Evolutionary conservation across 2,113 vertebrate species (phyloP).

Genomic region (Monarcha castaneiventris): DNA sequence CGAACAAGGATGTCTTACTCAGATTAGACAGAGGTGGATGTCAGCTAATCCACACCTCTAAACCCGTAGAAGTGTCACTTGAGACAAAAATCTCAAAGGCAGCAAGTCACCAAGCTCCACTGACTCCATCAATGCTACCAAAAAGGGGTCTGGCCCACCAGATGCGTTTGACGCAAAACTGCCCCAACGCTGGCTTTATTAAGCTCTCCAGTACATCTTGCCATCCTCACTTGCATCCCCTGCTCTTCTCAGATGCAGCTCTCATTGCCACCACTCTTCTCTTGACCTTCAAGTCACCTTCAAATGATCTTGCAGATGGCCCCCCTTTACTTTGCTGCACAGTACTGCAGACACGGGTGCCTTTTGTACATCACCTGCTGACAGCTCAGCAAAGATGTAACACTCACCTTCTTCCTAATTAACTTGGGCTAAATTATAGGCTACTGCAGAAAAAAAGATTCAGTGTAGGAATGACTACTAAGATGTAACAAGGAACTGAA

Average conservation of each 20-base stretch:
- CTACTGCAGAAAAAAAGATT: not conserved
- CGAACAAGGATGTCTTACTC: not conserved
- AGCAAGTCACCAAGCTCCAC: not conserved
- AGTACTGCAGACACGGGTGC: not conserved
- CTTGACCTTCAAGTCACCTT: not conserved
- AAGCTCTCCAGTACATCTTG: not conserved
- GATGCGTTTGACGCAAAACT: not conserved
- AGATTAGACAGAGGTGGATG: not conserved
- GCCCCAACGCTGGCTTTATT: not conserved
- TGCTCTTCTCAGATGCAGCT: not conserved
- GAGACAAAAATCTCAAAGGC: not conserved
- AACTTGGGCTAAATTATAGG: not conserved
- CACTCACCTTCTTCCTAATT: not conserved
- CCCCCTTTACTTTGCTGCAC: not conserved
- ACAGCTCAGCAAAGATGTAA: not conserved
- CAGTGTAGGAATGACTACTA: not conserved
- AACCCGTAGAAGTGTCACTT: not conserved
- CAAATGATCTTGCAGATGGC: not conserved
- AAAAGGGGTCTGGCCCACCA: not conserved
- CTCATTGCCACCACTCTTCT: not conserved
- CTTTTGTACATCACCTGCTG: not conserved
- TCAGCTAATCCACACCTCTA: not conserved
- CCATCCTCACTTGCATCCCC: not conserved
- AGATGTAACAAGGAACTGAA: not conserved
- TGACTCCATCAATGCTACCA: not conserved